phyloP scores from a whole-genome alignment of 2,888 invertebrate genomes.

The Zygaena filipendulae region DNA sequence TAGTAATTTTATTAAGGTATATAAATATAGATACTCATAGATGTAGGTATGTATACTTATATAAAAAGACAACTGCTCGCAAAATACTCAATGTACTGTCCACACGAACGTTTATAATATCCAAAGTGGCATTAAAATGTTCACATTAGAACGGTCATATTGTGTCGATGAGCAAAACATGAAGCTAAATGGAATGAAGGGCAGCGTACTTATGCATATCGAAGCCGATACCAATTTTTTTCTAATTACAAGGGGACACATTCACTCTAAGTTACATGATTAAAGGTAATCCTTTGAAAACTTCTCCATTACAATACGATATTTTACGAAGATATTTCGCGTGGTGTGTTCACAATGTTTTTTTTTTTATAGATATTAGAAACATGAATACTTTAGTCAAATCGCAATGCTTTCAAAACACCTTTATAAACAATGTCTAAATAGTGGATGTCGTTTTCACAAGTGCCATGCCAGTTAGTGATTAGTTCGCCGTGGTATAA shows the following conservation, averaged over 20 bases:
- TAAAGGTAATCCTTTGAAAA: no score
- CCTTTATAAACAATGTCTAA: slow-evolving; percentile 15
- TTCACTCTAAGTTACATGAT: slow-evolving; percentile 54
- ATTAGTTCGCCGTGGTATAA: no score
- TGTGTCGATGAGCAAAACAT: slow-evolving; percentile 36
- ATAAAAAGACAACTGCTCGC: slow-evolving; percentile 55
- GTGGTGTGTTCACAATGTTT: no score
- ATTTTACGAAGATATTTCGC: no score
- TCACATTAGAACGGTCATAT: slow-evolving; percentile 53
- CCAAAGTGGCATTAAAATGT: slow-evolving; percentile 57
- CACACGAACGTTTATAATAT: slow-evolving; percentile 55
- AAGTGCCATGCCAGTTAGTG: no score
- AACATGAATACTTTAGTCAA: no score
- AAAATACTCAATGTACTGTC: slow-evolving; percentile 55
- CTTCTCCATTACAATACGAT: no score
- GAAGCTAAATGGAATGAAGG: slow-evolving; percentile 55
- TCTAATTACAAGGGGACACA: slow-evolving; percentile 48
- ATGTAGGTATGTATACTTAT: slow-evolving; percentile 65
- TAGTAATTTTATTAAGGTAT: no score
- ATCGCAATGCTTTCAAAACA: no score
- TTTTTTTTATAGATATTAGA: no score
- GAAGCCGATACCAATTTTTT: slow-evolving; percentile 48
- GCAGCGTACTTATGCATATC: slow-evolving; percentile 38
- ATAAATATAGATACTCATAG: no score
- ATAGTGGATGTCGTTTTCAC: neutral